Conservation (phyloP, 2,113 vertebrate genomes). For the Camelus dromedarius region DNA sequence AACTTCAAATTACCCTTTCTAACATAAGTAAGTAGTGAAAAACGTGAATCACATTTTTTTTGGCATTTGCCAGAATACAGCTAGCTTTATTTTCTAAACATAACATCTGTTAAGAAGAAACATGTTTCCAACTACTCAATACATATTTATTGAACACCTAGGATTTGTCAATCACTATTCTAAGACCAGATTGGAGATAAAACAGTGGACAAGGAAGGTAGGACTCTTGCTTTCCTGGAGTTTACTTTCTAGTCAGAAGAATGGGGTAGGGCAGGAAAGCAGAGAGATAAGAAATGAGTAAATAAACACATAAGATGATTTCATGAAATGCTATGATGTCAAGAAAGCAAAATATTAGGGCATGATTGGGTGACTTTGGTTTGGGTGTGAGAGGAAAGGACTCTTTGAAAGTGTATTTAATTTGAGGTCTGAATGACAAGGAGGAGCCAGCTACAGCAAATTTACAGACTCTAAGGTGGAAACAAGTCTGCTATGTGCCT, state of each 20-base stretch:
- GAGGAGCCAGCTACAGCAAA: not conserved
- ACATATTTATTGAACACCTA: not conserved
- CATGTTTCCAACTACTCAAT: not conserved
- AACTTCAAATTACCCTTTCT: not conserved
- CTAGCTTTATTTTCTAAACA: constrained; percentile 21
- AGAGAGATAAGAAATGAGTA: not conserved
- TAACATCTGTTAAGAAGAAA: not conserved
- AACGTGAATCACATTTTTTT: not conserved
- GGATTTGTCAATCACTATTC: not conserved
- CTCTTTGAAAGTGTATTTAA: not conserved
- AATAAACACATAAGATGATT: not conserved
- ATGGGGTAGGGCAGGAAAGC: not conserved
- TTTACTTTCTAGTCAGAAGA: not conserved
- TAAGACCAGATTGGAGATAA: not conserved
- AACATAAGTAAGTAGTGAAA: not conserved
- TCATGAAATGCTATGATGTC: not conserved
- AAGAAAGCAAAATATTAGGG: not conserved
- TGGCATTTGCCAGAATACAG: not conserved
- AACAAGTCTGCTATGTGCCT: not conserved
- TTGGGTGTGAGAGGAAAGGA: not conserved
- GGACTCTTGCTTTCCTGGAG: not conserved
- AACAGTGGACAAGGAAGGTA: not conserved
- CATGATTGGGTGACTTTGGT: not conserved
- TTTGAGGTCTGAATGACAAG: not conserved
- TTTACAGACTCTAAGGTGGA: not conserved